phyloP scores from a whole-genome alignment of 2,888 invertebrate species.

The Petrolisthes cinctipes region DNA sequence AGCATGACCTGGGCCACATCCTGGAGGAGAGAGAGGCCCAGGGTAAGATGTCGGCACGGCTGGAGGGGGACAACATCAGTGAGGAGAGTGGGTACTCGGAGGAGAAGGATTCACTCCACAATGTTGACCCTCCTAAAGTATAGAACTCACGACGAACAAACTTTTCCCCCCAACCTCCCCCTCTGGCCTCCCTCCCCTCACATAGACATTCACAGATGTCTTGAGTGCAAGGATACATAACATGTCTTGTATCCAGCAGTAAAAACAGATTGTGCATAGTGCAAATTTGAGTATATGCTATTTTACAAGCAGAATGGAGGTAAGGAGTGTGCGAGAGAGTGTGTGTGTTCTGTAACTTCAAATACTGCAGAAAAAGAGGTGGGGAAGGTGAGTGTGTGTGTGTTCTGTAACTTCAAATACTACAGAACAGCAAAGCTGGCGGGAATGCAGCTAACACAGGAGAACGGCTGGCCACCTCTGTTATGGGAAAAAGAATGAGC shows the following conservation, averaged over 20 bases:
- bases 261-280: neutral
- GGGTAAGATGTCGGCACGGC: constrained; percentile 70
- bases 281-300: neutral
- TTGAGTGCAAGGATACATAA: neutral
- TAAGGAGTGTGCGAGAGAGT: neutral
- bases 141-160: neutral
- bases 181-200: neutral
- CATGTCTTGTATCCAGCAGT: neutral
- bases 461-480: no score
- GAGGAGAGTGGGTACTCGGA: constrained; percentile 94
- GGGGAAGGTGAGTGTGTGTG: neutral
- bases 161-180: neutral
- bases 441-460: no score
- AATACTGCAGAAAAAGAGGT: neutral
- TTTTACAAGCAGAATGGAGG: neutral
- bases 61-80: constrained; percentile 80
- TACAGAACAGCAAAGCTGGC: neutral
- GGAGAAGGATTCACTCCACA: constrained; percentile 66
- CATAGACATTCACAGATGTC: neutral
- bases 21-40: constrained; percentile 20
- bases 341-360: neutral
- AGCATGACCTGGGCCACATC: constrained; percentile 6
- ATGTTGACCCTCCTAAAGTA: constrained; percentile 38
- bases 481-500: no score
- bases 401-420: neutral